phyloP scores from a whole-genome alignment of 2,797 vertebrate species.

The Poeciliopsis turneri region DNA sequence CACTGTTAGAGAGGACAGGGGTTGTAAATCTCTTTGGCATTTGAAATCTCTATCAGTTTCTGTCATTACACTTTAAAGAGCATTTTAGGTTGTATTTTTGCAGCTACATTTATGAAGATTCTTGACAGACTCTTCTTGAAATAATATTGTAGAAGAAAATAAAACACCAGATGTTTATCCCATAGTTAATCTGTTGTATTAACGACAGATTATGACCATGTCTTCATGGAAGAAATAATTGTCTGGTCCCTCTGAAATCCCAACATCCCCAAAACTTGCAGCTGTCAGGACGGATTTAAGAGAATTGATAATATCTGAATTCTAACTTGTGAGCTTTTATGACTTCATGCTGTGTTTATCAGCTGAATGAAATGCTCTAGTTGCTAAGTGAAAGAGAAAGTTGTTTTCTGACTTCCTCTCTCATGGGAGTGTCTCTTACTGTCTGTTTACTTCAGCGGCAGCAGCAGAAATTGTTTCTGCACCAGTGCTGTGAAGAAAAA shows the following conservation, averaged over 20 bases:
- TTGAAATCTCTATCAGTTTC: accelerated
- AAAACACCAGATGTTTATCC: background rate
- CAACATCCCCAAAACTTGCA: background rate
- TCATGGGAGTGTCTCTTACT: background rate
- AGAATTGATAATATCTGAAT: background rate
- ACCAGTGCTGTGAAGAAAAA: background rate
- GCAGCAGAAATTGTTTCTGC: too few relatives aligned
- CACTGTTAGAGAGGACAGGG: background rate
- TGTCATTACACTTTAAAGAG: background rate
- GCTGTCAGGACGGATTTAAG: background rate
- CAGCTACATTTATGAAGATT: background rate
- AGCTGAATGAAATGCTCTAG: background rate
- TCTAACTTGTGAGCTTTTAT: background rate
- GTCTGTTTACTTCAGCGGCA: background rate
- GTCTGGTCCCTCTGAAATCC: background rate
- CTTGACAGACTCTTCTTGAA: background rate
- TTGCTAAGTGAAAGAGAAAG: background rate
- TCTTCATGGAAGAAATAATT: background rate
- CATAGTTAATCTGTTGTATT: background rate
- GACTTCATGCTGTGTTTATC: background rate
- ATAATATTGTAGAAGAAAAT: background rate
- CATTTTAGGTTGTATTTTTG: background rate
- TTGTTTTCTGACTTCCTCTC: background rate
- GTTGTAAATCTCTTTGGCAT: background rate
- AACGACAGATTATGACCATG: background rate